A percentile compares a stretch with the other conserved stretches of the same genome.
These are phyloP conservation scores for Anoplius nigerrimus DNA, from an alignment of 2,888 invertebrate genomes.

Conservation along the genomic window DNA sequence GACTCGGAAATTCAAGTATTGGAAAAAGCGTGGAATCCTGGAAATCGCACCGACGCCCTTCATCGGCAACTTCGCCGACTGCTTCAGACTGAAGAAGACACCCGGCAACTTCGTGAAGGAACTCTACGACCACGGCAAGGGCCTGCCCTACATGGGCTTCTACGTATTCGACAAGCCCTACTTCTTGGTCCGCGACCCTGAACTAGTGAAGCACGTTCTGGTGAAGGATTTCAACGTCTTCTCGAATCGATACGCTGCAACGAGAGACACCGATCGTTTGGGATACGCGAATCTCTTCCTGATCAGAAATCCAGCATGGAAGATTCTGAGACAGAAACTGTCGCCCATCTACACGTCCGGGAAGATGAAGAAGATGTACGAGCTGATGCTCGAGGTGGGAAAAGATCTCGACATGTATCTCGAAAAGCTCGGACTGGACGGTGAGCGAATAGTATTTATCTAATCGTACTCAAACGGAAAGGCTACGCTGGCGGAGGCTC, in stretches of 20 bases:
- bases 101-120: constrained; percentile 69
- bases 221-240: constrained; percentile 76
- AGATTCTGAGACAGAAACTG: constrained; percentile 71
- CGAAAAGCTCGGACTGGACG: constrained; percentile 44
- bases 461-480: no score
- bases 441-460: constrained; percentile 38
- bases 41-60: constrained; percentile 71
- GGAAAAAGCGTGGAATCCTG: constrained; percentile 72
- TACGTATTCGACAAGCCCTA: constrained; percentile 74
- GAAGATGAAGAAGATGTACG: constrained; percentile 65
- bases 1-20: constrained; percentile 65
- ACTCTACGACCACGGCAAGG: constrained; percentile 67
- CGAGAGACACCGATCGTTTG: constrained; percentile 70
- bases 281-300: constrained; percentile 74
- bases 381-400: constrained; percentile 57
- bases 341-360: constrained; percentile 75
- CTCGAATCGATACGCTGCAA: constrained; percentile 64
- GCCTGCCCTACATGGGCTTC: constrained; percentile 70
- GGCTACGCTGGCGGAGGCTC: no score
- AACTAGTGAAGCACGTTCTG: constrained; percentile 74
- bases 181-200: constrained; percentile 74
- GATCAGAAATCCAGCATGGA: constrained; percentile 74
- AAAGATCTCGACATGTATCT: constrained; percentile 54
- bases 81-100: constrained; percentile 62
- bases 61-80: constrained; percentile 73